These are phyloP conservation scores for Dendropsophus ebraccatus DNA, from an alignment of 2,113 vertebrate species.

Conservation along the genomic window DNA sequence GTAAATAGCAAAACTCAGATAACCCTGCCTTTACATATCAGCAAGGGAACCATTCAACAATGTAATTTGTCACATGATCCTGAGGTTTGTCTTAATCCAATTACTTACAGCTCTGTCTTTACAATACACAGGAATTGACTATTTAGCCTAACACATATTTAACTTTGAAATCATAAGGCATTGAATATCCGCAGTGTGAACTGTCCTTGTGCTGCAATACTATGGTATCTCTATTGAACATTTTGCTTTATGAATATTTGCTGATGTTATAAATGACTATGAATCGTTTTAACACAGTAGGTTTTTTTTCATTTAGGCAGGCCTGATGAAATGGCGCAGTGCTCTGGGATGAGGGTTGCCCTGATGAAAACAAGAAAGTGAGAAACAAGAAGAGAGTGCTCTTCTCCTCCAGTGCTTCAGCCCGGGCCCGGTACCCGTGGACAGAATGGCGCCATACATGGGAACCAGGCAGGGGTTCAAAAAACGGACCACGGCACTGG, in stretches of 20 bases:
- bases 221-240: constrained; percentile 2
- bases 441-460: no score
- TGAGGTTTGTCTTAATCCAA: not conserved
- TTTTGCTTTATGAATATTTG: constrained; percentile 16
- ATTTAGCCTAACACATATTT: not conserved
- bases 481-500: no score
- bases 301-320: not conserved
- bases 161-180: not conserved
- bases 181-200: not conserved
- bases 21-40: not conserved
- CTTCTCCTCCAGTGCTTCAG: no score
- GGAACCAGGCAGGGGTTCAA: no score
- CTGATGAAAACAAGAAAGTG: no score
- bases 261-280: not conserved
- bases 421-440: no score
- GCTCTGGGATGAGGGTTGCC: not conserved
- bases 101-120: not conserved
- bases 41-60: not conserved
- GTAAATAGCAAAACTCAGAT: not conserved
- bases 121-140: not conserved
- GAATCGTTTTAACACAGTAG: not conserved
- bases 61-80: not conserved
- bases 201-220: not conserved
- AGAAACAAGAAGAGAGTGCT: no score
- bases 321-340: not conserved